Base-by-base conservation (phyloP, 1,140 invertebrate species). In the Drosophila varians region DNA sequence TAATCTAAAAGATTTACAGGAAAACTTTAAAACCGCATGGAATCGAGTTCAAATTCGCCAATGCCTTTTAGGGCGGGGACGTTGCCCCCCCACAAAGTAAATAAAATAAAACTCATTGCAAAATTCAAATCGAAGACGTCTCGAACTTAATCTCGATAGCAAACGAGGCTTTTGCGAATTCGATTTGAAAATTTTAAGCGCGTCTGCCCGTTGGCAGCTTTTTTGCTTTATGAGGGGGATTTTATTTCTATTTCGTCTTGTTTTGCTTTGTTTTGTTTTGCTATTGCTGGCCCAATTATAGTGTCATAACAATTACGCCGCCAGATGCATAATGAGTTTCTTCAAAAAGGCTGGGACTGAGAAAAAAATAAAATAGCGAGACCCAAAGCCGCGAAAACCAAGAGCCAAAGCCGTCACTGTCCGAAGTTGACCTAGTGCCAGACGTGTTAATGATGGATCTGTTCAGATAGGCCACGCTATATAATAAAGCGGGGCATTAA, bases 391-490 rank as follows among this genome's bases (percentile, higher is more conserved):
- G 34, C 36, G 46, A 60, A 58, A 65, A 21, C 70, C 42, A 64
- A 34, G 23, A 43, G 16, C 52, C 18, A 71, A 72, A 66, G 49
- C 49, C 62, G 18, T 47, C 47, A 56, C 53, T 60, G 65, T 34
- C 69, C 58, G 21, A 38, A 43, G 60, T 16, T 84, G 80, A 84
- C 80, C 80, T 77, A 84, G 76, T 84, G 57, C 49, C 19, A 38
- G 76, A 87, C 76, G 82, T 86, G 80, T 87, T 84, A 77, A 84
- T 84, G 82, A 84, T 84, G 80, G 76, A 79, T 84, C 49, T 76
- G 80, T 40, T 43, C 62, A 84, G 80, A 86, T 86, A 87, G 40
- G 55, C 51, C 51, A 52, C 38, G 51, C 38, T 23, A 36, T 69
- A 58, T 66, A 74, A 62, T 69, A 80, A 86, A 84, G 58, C 72